A percentile compares a stretch with the other conserved stretches of the same genome.
These are phyloP conservation scores for Cepaea hortensis DNA, from an alignment of 2,888 invertebrate species.

Conservation along the genomic window DNA sequence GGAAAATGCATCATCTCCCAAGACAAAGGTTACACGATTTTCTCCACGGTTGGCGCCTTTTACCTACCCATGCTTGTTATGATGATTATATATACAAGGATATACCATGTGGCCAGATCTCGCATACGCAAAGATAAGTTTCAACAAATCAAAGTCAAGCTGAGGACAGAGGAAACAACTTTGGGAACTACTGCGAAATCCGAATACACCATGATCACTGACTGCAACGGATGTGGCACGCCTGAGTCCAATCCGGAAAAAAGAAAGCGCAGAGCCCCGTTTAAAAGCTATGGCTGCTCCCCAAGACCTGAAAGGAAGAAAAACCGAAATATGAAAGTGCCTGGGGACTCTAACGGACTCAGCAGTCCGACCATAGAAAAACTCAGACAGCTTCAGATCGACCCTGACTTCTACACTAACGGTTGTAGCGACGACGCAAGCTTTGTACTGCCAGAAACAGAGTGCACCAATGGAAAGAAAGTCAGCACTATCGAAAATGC, in stretches of 20 bases:
- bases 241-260: constrained; percentile 27
- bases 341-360: constrained; percentile 34
- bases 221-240: constrained; percentile 48
- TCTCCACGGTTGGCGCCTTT: constrained; percentile 97
- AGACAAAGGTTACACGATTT: constrained; percentile 89
- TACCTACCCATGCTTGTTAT: constrained; percentile 96
- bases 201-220: constrained; percentile 51
- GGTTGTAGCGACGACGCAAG: constrained; percentile 53
- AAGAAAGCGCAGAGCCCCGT: constrained; percentile 40
- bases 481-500: constrained; percentile 57
- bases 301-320: constrained; percentile 47
- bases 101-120: constrained; percentile 88
- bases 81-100: constrained; percentile 96
- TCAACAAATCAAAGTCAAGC: constrained; percentile 54
- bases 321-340: constrained; percentile 31
- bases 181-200: constrained; percentile 53
- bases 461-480: constrained; percentile 60
- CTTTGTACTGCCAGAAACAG: constrained; percentile 52
- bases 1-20: constrained; percentile 89
- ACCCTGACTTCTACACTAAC: constrained; percentile 35
- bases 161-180: constrained; percentile 53
- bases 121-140: constrained; percentile 70
- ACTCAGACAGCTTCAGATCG: constrained; percentile 44
- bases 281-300: constrained; percentile 51
- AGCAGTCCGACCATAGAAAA: constrained; percentile 13